Conservation (phyloP, 2,888 invertebrate genomes). For the Tholera decimalis region DNA sequence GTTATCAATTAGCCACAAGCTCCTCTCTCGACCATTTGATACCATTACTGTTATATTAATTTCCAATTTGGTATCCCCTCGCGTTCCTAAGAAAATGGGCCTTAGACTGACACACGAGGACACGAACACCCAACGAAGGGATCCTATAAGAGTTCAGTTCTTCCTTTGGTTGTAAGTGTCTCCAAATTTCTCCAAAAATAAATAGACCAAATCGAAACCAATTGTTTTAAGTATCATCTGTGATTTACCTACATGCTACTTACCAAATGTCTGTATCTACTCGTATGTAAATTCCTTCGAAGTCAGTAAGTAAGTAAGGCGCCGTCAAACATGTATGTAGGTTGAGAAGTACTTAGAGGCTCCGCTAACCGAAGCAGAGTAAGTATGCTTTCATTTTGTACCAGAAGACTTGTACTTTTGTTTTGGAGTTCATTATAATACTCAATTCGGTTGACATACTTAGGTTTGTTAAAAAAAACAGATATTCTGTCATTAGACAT, state of each 20-base stretch:
- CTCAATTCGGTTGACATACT: conserved; percentile 7
- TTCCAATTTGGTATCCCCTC: no score
- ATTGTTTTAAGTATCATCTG: conserved; percentile 33
- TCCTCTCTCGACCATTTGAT: no score
- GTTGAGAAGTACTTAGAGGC: conserved; percentile 59
- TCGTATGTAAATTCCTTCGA: conserved; percentile 53
- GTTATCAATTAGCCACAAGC: no score
- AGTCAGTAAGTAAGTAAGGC: conserved; percentile 52
- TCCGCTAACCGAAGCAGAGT: conserved; percentile 37
- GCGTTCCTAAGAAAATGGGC: no score
- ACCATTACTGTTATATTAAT: no score
- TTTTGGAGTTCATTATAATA: conserved; percentile 28
- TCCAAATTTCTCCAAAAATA: conserved; percentile 14
- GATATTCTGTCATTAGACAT: background rate
- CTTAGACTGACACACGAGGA: no score
- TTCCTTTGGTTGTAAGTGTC: no score
- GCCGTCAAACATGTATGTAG: conserved; percentile 61
- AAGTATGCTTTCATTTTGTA: conserved; percentile 46
- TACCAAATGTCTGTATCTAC: no score
- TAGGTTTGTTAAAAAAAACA: conserved; percentile 6
- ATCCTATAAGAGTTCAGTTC: no score
- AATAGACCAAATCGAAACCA: conserved; percentile 6
- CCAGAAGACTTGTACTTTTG: conserved; percentile 16
- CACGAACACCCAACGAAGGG: no score
- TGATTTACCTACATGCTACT: conserved; percentile 44